Percentiles rank a stretch among this genome's conserved stretches.
phyloP scores from a whole-genome alignment of 2,888 invertebrate species.

The Rhaphigaster nebulosa region DNA sequence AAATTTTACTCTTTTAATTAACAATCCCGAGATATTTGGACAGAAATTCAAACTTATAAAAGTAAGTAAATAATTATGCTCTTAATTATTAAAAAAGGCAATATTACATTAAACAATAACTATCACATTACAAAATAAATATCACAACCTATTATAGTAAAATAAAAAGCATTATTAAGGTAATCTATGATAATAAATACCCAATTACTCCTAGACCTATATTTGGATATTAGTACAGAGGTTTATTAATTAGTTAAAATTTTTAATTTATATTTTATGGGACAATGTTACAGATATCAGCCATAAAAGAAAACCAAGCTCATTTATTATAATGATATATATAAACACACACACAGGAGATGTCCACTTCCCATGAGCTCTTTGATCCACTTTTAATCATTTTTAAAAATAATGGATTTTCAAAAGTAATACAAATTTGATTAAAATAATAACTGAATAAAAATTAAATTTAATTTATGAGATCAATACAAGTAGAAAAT shows the following conservation, averaged over 20 bases:
- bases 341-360: not conserved
- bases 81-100: too few relatives aligned
- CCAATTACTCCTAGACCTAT: too few relatives aligned
- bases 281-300: not conserved
- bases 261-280: not conserved
- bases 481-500: not conserved
- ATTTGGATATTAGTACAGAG: not conserved
- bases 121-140: too few relatives aligned
- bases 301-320: not conserved
- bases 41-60: too few relatives aligned
- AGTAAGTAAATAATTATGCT: too few relatives aligned
- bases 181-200: not conserved
- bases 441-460: too few relatives aligned
- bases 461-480: too few relatives aligned
- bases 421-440: not conserved
- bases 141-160: not conserved
- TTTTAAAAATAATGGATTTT: not conserved
- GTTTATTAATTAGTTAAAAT: not conserved
- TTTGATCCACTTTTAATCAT: not conserved
- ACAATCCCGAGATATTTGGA: too few relatives aligned
- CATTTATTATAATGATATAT: not conserved
- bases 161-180: not conserved
- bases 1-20: too few relatives aligned
- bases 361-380: not conserved
- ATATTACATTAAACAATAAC: too few relatives aligned